Evolutionary conservation across 2,113 vertebrate species (phyloP).

Genomic region (Perca schrenkii): DNA sequence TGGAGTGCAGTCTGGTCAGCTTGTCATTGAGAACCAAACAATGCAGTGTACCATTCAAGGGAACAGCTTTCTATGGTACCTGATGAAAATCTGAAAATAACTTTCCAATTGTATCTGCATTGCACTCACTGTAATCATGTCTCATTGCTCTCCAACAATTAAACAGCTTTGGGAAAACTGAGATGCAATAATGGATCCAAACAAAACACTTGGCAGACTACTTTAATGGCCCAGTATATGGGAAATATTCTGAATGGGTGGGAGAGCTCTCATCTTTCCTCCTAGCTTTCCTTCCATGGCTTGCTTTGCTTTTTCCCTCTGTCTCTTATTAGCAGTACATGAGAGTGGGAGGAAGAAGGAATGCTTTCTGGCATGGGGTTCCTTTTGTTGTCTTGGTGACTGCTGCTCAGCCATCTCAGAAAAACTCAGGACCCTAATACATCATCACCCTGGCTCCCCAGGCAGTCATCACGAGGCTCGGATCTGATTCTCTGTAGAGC

Average conservation of each 20-base stretch:
- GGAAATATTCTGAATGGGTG: slow-evolving; percentile 51
- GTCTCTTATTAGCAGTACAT: slow-evolving; percentile 56
- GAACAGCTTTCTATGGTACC: slow-evolving; percentile 28
- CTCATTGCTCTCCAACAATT: slow-evolving; percentile 43
- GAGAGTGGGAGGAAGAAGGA: slow-evolving; percentile 60
- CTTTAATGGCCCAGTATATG: slow-evolving; percentile 44
- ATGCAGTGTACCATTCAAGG: slow-evolving; percentile 25
- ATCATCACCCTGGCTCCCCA: slow-evolving; percentile 58
- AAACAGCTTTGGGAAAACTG: slow-evolving; percentile 50
- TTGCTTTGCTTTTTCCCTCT: slow-evolving; percentile 32
- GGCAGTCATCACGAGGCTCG: slow-evolving; percentile 36
- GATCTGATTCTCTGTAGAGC: slow-evolving; percentile 37
- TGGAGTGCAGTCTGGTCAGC: slow-evolving; percentile 3
- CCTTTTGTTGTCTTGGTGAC: slow-evolving; percentile 73
- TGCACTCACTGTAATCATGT: slow-evolving; percentile 40
- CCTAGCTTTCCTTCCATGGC: slow-evolving; percentile 18
- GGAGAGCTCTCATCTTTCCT: slow-evolving; percentile 62
- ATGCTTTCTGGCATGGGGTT: slow-evolving; percentile 53
- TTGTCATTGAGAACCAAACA: slow-evolving; percentile 15
- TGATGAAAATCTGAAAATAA: slow-evolving; percentile 39
- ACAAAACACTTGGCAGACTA: slow-evolving; percentile 70
- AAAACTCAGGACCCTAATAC: slow-evolving; percentile 48
- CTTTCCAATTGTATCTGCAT: slow-evolving; percentile 26
- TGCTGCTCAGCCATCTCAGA: slow-evolving; percentile 47
- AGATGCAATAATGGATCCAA: slow-evolving; percentile 59